Base-by-base conservation (phyloP, 2,797 vertebrate genomes). In the Picus viridis region DNA sequence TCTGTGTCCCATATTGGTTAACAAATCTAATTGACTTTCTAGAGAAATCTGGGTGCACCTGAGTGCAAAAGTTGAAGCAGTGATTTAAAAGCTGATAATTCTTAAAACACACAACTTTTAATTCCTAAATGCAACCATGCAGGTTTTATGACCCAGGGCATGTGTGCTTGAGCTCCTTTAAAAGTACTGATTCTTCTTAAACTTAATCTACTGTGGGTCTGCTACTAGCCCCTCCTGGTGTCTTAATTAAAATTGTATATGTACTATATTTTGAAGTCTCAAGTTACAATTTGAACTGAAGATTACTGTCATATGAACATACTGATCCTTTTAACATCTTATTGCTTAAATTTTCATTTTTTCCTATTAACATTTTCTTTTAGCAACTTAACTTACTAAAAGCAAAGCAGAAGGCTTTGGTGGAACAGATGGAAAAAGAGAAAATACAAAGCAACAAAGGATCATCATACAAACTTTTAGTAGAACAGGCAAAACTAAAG, bases 381-480 rank as follows among this genome's bases (percentile, higher is more conserved):
- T 97, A 99, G 99, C 99, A 99, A 99, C 98, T 99, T 98, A 99
- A 99, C 98, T 97, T 99, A 97, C 97, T 99, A 98, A 99, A 99
- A 98, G 99, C 99, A 93, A 99, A 99, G 98, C 99, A 99, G 98
- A 99, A 99, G 97, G 99, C 99, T 98, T 98, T 99, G 98, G 99
- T 99, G 96, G 99, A 99, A 97, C 99, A 99, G 96, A 99, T 99
- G 84, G 99, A 99, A 98, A 99, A 99, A 98, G 99, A 99, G 98
- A 99, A 99, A 98, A 99, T 99, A 97, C 99, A 99, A 96, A 99
- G 99, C 98, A 99, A 99, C 98, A 99, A 99, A 98, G 99, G 99
- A 97, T 99, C 99, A 92, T 99, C 99, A 81, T 99, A 99, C 97
- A 99, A 99, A 97, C 98, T 99, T 94, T 98, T 99, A 97, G 99